These are phyloP conservation scores for Drosophila robusta DNA, from an alignment of 2,888 invertebrate species.

Conservation along the genomic window DNA sequence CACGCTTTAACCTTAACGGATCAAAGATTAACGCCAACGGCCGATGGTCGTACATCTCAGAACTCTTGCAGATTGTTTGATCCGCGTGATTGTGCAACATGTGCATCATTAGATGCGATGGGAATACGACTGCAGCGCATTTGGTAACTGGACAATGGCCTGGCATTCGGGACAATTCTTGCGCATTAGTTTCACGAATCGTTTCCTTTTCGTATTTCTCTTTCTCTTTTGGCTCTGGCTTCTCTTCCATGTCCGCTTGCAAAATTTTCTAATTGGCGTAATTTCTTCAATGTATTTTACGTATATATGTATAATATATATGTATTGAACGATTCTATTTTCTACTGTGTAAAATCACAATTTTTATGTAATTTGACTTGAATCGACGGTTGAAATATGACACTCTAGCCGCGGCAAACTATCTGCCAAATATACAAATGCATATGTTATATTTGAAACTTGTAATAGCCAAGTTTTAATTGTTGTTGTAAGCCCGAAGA, in stretches of 20 bases:
- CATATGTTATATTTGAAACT: no score
- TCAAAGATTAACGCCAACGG: slow-evolving; percentile 35
- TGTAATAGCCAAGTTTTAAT: no score
- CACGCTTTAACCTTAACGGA: slow-evolving; percentile 9
- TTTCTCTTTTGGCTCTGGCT: slow-evolving; percentile 14
- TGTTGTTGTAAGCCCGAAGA: no score
- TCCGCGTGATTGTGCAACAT: slow-evolving; percentile 36
- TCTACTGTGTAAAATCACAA: not conserved
- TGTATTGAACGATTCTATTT: not conserved
- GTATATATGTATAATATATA: not conserved
- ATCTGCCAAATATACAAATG: not conserved
- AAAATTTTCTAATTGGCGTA: not conserved
- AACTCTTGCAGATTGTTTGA: not conserved
- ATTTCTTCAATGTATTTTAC: not conserved
- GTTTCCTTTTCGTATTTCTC: not conserved
- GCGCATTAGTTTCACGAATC: not conserved
- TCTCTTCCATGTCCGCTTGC: slow-evolving; percentile 1
- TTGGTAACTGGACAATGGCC: slow-evolving; percentile 32
- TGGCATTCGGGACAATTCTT: slow-evolving; percentile 28
- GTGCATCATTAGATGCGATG: slow-evolving; percentile 49
- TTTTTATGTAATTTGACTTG: not conserved
- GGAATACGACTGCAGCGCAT: slow-evolving; percentile 50
- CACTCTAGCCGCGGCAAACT: not conserved
- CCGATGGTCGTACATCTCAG: slow-evolving; percentile 30
- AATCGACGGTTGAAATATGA: not conserved